A percentile compares a stretch with the other conserved stretches of the same genome.
Conservation (phyloP, 1,140 invertebrate genomes). For the Eupristina koningsbergeri region DNA sequence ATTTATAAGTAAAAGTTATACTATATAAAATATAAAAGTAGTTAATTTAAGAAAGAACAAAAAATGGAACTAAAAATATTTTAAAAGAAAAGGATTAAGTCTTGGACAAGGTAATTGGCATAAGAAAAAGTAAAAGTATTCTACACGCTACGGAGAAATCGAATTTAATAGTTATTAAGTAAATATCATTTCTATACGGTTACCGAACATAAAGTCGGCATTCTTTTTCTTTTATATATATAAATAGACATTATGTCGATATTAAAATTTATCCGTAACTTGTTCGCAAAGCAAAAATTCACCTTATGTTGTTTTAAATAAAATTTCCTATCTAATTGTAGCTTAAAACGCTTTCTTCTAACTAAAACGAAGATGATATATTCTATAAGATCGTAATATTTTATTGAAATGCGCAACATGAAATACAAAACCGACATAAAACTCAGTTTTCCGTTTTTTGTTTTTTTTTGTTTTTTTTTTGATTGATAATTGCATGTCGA, state of each 20-base stretch:
- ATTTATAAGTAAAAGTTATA: constrained; percentile 40
- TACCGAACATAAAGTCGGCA: constrained; percentile 13
- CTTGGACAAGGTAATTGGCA: constrained; percentile 34
- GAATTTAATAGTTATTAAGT: constrained; percentile 57
- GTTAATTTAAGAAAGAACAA: constrained; percentile 32
- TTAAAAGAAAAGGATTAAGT: constrained; percentile 22
- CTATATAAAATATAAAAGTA: constrained; percentile 47
- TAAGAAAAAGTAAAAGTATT: constrained; percentile 49
- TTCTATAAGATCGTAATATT: constrained; percentile 51
- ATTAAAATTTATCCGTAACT: constrained; percentile 62
- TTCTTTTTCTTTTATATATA: constrained; percentile 58
- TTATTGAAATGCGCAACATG: constrained; percentile 46
- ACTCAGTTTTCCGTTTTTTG: constrained; percentile 29
- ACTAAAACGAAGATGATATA: constrained; percentile 63
- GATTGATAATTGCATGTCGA: constrained; percentile 34
- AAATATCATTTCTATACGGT: constrained; percentile 58
- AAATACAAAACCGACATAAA: constrained; percentile 42
- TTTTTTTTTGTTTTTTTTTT: constrained; percentile 5
- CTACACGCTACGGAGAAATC: constrained; percentile 20
- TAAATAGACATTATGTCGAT: constrained; percentile 65
- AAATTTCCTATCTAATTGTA: constrained; percentile 72
- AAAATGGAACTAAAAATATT: constrained; percentile 46
- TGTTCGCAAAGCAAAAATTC: constrained; percentile 72
- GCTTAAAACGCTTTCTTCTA: constrained; percentile 64
- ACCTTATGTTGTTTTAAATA: constrained; percentile 70